Percentiles rank a stretch among this genome's conserved stretches.
phyloP scores from a whole-genome alignment of 2,888 invertebrate species.

The Ecliptopera silaceata region DNA sequence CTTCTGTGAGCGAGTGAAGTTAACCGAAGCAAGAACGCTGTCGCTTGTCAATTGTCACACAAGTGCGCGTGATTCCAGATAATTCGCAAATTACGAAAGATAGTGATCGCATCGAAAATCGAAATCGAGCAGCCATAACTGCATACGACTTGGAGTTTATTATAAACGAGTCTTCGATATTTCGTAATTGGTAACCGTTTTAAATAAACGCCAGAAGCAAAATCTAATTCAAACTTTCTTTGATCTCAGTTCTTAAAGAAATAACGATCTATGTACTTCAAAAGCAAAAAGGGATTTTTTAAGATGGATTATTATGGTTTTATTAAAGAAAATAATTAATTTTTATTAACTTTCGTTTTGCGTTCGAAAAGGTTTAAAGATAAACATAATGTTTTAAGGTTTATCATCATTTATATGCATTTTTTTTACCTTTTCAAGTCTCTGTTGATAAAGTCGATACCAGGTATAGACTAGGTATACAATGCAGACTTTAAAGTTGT shows the following conservation, averaged over 20 bases:
- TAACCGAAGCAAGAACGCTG: constrained; percentile 46
- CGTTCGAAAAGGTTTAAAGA: no score
- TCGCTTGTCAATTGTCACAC: constrained; percentile 71
- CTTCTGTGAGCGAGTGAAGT: constrained; percentile 3
- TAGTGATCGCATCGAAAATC: constrained; percentile 51
- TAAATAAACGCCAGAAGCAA: neutral
- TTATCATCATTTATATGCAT: no score
- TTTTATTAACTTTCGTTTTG: neutral
- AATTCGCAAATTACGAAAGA: constrained; percentile 51
- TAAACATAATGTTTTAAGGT: no score
- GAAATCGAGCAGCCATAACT: constrained; percentile 49
- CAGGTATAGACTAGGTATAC: no score
- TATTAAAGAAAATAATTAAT: neutral
- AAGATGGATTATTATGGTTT: neutral
- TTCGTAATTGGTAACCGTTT: neutral
- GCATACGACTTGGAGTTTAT: constrained; percentile 21
- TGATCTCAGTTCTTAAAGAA: neutral
- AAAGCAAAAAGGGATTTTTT: neutral
- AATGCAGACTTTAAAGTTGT: no score
- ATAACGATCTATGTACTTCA: neutral
- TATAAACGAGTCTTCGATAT: constrained; percentile 22
- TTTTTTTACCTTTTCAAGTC: no score
- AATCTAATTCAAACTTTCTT: neutral
- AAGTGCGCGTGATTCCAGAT: constrained; percentile 49
- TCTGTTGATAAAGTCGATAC: no score